Percentiles rank a stretch among this genome's conserved stretches.
Conservation (phyloP, 2,113 vertebrate genomes). For the Spea bombifrons region DNA sequence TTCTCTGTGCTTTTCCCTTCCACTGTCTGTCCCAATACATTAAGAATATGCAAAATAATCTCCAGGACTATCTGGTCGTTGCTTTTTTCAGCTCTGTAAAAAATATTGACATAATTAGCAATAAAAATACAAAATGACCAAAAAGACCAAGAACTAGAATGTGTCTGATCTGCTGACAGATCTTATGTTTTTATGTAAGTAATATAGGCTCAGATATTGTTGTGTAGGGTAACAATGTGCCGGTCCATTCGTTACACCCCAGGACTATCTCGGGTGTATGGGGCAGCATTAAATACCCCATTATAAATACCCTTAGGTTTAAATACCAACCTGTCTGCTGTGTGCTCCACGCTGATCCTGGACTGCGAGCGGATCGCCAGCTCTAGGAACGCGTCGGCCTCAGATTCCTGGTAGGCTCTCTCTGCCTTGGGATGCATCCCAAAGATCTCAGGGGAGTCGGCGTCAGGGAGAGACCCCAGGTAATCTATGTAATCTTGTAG, state of each 20-base stretch:
- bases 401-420: conserved; percentile 32
- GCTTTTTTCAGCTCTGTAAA: conserved; percentile 46
- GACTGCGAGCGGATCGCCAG: conserved; percentile 51
- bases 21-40: conserved; percentile 52
- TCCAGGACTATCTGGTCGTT: conserved; percentile 54
- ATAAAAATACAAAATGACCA: too few relatives aligned
- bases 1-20: conserved; percentile 43
- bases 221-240: too few relatives aligned
- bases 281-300: neutral
- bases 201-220: too few relatives aligned
- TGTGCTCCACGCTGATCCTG: neutral
- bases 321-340: conserved; percentile 47
- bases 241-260: too few relatives aligned
- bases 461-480: conserved; percentile 56
- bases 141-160: too few relatives aligned
- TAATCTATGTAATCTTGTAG: conserved; percentile 50
- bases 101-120: neutral
- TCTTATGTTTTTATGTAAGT: neutral
- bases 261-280: neutral
- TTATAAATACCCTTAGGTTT: neutral
- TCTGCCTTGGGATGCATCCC: conserved; percentile 56
- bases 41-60: conserved; percentile 43
- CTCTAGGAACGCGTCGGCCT: conserved; percentile 48
- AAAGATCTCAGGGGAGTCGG: conserved; percentile 53
- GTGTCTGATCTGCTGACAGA: too few relatives aligned